A percentile compares a stretch with the other conserved stretches of the same genome.
Conservation (phyloP, 2,113 vertebrate genomes). For the Alethe castanea region DNA sequence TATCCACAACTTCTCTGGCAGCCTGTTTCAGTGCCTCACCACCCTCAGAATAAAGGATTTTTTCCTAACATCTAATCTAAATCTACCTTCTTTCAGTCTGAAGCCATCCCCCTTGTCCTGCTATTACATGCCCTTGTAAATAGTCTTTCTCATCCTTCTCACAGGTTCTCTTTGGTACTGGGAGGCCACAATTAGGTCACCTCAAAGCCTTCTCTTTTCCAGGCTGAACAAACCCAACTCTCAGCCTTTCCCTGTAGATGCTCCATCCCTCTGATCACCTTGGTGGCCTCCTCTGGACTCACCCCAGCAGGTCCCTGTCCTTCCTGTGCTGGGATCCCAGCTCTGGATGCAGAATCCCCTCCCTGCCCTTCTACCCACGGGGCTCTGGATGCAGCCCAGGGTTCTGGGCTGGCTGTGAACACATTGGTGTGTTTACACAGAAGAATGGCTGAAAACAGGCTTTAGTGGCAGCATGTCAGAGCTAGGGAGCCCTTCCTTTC, state of each 20-base stretch:
- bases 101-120: not conserved
- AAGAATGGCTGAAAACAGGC: not conserved
- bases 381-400: not conserved
- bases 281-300: not conserved
- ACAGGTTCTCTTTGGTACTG: not conserved
- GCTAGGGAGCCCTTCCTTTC: not conserved
- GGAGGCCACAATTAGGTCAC: not conserved
- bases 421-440: fast-evolving
- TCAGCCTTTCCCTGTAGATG: not conserved
- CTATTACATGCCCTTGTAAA: not conserved
- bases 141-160: not conserved
- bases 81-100: not conserved
- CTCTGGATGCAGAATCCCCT: not conserved
- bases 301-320: fast-evolving
- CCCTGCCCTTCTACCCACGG: not conserved
- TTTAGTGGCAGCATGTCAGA: not conserved
- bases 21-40: not conserved
- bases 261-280: fast-evolving
- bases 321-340: not conserved
- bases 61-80: not conserved
- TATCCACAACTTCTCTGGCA: not conserved
- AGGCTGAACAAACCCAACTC: not conserved
- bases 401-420: not conserved
- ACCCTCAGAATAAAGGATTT: not conserved
- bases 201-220: not conserved